These are phyloP conservation scores for Nowickia ferox DNA, from an alignment of 2,888 invertebrate species.

Conservation along the genomic window DNA sequence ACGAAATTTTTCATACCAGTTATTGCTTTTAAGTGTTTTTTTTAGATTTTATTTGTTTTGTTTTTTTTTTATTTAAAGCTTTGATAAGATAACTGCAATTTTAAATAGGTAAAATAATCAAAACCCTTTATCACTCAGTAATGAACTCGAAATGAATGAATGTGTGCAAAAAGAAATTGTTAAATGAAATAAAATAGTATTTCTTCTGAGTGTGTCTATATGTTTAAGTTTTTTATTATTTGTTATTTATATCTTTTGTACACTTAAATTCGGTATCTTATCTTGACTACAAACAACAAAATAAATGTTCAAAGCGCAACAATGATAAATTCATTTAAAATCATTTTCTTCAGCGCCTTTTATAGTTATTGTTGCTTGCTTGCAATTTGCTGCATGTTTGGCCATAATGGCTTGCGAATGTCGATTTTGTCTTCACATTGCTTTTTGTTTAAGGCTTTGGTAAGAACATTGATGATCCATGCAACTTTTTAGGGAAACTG, in stretches of 20 bases:
- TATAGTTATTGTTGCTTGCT: slow-evolving; percentile 34
- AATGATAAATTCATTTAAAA: slow-evolving; percentile 43
- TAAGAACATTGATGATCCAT: not conserved
- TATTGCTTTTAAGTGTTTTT: slow-evolving; percentile 26
- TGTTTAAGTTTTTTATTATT: slow-evolving; percentile 8
- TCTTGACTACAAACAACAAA: slow-evolving; percentile 52
- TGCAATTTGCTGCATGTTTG: not conserved
- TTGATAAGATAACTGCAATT: slow-evolving; percentile 51
- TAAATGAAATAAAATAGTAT: not conserved
- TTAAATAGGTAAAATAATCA: slow-evolving; percentile 3
- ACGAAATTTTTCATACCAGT: not conserved
- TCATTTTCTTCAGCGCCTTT: slow-evolving; percentile 52
- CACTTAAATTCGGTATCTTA: slow-evolving; percentile 53
- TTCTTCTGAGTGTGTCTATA: not conserved
- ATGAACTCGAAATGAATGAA: slow-evolving; percentile 45
- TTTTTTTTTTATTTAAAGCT: not conserved
- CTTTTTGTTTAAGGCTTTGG: not conserved
- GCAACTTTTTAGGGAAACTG: not conserved
- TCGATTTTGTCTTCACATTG: not conserved
- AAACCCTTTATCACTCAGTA: slow-evolving; percentile 51
- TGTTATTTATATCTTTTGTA: slow-evolving; percentile 8
- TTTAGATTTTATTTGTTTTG: slow-evolving; percentile 17
- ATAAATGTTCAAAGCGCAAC: slow-evolving; percentile 53
- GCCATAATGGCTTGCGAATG: slow-evolving; percentile 19
- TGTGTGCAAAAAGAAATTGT: slow-evolving; percentile 42